These are phyloP conservation scores for Brachyptera risi DNA, from an alignment of 2,888 invertebrate genomes.

Conservation along the genomic window DNA sequence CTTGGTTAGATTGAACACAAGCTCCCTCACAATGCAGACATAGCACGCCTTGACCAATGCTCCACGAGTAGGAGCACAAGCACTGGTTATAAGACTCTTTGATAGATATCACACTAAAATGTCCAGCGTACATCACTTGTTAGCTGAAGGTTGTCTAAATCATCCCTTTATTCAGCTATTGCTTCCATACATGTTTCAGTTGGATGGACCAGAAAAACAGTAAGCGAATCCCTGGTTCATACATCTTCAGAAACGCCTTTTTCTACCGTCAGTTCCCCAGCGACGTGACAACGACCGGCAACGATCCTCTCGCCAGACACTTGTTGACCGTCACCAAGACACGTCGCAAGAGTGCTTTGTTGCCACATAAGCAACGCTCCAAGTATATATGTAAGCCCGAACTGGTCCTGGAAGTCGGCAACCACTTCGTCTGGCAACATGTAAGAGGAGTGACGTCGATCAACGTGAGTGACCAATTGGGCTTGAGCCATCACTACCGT, in stretches of 20 bases:
- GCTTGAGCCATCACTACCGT: conserved; percentile 72
- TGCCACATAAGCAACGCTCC: conserved; percentile 86
- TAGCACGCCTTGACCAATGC: too few species aligned
- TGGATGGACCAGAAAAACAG: conserved; percentile 33
- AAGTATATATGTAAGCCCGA: conserved; percentile 85
- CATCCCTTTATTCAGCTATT: too few species aligned
- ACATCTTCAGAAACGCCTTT: conserved; percentile 82
- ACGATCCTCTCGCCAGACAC: conserved; percentile 48
- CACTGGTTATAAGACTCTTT: too few species aligned
- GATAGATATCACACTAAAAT: too few species aligned
- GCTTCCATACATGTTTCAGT: too few species aligned
- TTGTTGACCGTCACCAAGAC: conserved; percentile 77
- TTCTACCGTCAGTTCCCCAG: conserved; percentile 79
- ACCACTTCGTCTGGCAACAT: conserved; percentile 92
- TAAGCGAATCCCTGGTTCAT: conserved; percentile 61
- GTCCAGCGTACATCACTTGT: too few species aligned
- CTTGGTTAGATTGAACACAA: too few species aligned
- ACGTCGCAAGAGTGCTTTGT: conserved; percentile 71
- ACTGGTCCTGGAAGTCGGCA: conserved; percentile 82
- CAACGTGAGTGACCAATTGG: conserved; percentile 45
- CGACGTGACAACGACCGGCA: conserved; percentile 48
- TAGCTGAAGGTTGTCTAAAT: too few species aligned
- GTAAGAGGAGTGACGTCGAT: conserved; percentile 65
- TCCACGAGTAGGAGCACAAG: too few species aligned
- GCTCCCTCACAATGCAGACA: too few species aligned